A percentile compares a stretch with the other conserved stretches of the same genome.
Conservation (phyloP, 2,888 invertebrate genomes). For the Tinea pellionella region DNA sequence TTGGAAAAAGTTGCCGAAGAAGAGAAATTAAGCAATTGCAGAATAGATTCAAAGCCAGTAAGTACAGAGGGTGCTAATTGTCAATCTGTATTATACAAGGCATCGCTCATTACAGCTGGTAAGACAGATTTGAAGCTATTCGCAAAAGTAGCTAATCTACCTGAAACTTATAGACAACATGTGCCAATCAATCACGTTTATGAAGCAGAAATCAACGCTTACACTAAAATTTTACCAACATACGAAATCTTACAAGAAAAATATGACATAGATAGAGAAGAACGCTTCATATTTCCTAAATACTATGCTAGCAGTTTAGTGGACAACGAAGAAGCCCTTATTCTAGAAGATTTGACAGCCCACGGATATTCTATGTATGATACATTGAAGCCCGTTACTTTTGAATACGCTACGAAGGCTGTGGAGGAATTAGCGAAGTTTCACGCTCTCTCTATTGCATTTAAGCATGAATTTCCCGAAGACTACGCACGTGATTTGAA, state of each 20-base stretch:
- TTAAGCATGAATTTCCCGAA: constrained; percentile 27
- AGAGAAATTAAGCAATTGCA: not conserved
- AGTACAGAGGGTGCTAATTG: constrained; percentile 32
- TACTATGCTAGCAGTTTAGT: constrained; percentile 21
- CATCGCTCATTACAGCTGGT: constrained; percentile 20
- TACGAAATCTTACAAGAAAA: constrained; percentile 17
- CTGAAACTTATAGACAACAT: constrained; percentile 26
- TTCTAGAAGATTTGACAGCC: constrained; percentile 26
- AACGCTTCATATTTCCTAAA: constrained; percentile 18
- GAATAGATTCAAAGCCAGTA: constrained; percentile 17
- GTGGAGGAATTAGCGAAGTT: constrained; percentile 29
- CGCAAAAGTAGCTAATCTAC: constrained; percentile 35
- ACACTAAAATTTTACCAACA: constrained; percentile 8
- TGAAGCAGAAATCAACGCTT: constrained; percentile 12
- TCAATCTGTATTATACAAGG: constrained; percentile 25
- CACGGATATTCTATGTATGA: constrained; percentile 28
- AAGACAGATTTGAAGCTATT: constrained; percentile 27
- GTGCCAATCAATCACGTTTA: constrained; percentile 19
- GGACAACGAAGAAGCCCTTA: constrained; percentile 22
- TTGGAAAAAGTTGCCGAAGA: constrained; percentile 11
- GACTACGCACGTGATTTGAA: constrained; percentile 27
- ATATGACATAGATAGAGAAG: constrained; percentile 15
- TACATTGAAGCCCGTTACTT: constrained; percentile 27
- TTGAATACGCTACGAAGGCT: constrained; percentile 26
- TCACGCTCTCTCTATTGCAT: constrained; percentile 35